phyloP scores from a whole-genome alignment of 2,888 invertebrate genomes.

The Notodonta dromedarius region DNA sequence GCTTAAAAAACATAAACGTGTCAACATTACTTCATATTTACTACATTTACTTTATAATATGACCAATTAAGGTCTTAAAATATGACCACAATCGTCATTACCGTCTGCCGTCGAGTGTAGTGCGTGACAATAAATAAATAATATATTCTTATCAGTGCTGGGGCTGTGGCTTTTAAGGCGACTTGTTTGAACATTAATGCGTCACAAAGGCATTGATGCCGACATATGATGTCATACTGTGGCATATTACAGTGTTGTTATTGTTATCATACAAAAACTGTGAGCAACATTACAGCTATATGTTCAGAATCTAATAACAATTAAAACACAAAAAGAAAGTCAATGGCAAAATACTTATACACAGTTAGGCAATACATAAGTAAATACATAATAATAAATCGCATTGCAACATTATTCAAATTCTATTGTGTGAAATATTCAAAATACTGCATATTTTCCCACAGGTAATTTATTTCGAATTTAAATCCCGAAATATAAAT shows the following conservation, averaged over 20 bases:
- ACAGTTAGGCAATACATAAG: not conserved
- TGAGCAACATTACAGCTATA: too few species aligned
- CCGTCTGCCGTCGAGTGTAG: slow-evolving; percentile 11
- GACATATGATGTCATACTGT: not conserved
- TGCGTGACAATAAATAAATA: slow-evolving; percentile 37
- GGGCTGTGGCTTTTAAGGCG: slow-evolving; percentile 21
- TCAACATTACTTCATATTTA: slow-evolving; percentile 49
- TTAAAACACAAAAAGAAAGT: too few species aligned
- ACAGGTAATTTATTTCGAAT: not conserved
- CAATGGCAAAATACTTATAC: not conserved
- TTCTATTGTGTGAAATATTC: slow-evolving; percentile 35
- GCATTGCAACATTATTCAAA: not conserved
- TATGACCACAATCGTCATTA: slow-evolving; percentile 33
- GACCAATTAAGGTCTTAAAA: slow-evolving; percentile 42
- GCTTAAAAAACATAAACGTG: slow-evolving; percentile 53
- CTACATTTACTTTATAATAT: slow-evolving; percentile 39
- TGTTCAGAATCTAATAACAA: too few species aligned
- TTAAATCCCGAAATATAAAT: slow-evolving; percentile 7
- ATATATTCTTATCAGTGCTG: slow-evolving; percentile 42
- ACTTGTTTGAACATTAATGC: slow-evolving; percentile 33
- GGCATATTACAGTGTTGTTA: not conserved
- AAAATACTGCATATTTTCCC: slow-evolving; percentile 14
- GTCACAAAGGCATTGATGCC: slow-evolving; percentile 3
- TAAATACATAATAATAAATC: not conserved
- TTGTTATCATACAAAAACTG: not conserved